A percentile compares a stretch with the other conserved stretches of the same genome.
These are phyloP conservation scores for Gastrophysa polygoni DNA, from an alignment of 2,888 invertebrate genomes.

Conservation along the genomic window DNA sequence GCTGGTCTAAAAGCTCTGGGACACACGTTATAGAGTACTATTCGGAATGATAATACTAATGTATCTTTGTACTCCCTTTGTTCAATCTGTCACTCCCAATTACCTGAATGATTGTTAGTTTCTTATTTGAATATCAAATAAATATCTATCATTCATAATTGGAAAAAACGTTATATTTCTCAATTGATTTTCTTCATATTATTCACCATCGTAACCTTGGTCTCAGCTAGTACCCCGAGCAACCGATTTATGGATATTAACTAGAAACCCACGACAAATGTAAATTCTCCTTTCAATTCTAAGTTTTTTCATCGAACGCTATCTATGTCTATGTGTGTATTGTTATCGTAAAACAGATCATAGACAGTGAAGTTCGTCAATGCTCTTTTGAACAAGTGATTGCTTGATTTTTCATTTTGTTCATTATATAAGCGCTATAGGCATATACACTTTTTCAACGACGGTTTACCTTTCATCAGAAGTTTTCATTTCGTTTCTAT, in stretches of 20 bases:
- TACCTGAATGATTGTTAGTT: neutral
- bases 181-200: neutral
- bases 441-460: no score
- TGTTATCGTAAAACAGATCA: neutral
- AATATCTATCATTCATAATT: neutral
- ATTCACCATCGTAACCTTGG: neutral
- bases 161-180: neutral
- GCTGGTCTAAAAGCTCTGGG: no score
- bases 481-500: no score
- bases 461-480: no score
- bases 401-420: no score
- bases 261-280: neutral
- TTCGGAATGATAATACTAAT: no score
- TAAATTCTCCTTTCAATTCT: neutral
- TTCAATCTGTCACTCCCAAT: no score
- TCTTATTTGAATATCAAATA: neutral
- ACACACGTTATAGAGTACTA: no score
- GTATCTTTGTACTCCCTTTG: no score
- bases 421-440: no score
- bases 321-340: neutral
- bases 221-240: neutral
- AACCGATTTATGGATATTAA: neutral
- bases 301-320: neutral
- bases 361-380: neutral
- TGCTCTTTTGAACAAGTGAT: no score